These are phyloP conservation scores for Drosophila flavopinicola DNA, from an alignment of 2,888 invertebrate genomes.

Conservation along the genomic window DNA sequence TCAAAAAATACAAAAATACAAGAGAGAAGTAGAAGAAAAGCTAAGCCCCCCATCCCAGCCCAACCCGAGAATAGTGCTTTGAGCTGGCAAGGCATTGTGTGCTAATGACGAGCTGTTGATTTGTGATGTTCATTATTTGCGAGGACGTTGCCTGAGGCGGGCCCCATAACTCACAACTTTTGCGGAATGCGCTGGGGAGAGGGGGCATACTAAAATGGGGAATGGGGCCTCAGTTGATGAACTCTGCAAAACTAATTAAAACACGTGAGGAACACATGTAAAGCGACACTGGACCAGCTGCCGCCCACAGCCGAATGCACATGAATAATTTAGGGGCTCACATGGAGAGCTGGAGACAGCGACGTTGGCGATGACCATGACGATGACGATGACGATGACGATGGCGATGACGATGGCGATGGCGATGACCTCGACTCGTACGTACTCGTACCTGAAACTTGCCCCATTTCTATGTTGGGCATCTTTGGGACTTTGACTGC, in stretches of 20 bases:
- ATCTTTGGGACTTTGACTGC: slow-evolving; percentile 35
- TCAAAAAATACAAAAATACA: too few relatives aligned
- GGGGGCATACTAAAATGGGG: too few relatives aligned
- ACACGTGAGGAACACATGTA: slow-evolving; percentile 69
- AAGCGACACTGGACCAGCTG: slow-evolving; percentile 36
- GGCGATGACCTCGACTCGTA: slow-evolving; percentile 40
- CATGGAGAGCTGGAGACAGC: slow-evolving; percentile 32
- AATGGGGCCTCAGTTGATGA: slow-evolving; percentile 58
- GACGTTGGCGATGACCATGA: slow-evolving; percentile 4
- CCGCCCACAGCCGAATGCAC: slow-evolving; percentile 39
- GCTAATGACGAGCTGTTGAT: slow-evolving; percentile 77
- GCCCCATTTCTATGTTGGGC: slow-evolving; percentile 1
- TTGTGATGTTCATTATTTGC: slow-evolving; percentile 76
- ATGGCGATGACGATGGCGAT: too few relatives aligned
- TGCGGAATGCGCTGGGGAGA: slow-evolving; percentile 10
- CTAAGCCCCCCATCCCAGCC: too few relatives aligned
- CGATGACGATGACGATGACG: not conserved
- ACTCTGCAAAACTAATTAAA: slow-evolving; percentile 77
- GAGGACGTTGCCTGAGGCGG: slow-evolving; percentile 22
- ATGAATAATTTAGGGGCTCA: slow-evolving; percentile 63
- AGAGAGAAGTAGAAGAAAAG: not conserved
- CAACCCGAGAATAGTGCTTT: slow-evolving; percentile 13
- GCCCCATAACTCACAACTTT: slow-evolving; percentile 56
- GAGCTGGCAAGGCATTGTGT: slow-evolving; percentile 48
- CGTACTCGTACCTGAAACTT: slow-evolving; percentile 1